Percentiles rank a stretch among this genome's conserved stretches.
Conservation (phyloP, 2,113 vertebrate species). For the Nothocercus nigrocapillus region DNA sequence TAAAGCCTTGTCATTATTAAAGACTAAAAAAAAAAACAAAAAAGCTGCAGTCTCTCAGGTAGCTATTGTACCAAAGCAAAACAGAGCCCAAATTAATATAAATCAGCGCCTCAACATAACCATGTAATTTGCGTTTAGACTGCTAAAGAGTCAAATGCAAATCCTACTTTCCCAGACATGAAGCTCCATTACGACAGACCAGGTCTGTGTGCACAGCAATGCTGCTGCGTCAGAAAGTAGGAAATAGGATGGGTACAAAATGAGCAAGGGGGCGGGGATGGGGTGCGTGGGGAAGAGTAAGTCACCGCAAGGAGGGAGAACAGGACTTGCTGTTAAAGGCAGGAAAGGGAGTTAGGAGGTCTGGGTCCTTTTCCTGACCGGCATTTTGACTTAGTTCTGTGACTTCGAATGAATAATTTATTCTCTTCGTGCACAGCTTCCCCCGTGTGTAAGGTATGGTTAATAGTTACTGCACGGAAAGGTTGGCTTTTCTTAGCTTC, state of each 20-base stretch:
- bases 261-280: background rate
- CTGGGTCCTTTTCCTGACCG: background rate
- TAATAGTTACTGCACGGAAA: background rate
- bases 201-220: fast-evolving
- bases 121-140: background rate
- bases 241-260: background rate
- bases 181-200: background rate
- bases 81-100: background rate
- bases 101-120: background rate
- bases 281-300: background rate
- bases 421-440: slow-evolving; percentile 1
- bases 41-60: background rate
- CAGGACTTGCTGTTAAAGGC: background rate
- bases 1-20: background rate
- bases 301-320: fast-evolving
- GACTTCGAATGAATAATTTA: slow-evolving; percentile 43
- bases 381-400: background rate
- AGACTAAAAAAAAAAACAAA: slow-evolving; percentile 21
- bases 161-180: background rate
- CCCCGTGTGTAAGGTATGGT: background rate
- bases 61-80: slow-evolving; percentile 14
- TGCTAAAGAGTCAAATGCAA: background rate
- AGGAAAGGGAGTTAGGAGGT: background rate
- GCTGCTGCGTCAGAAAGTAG: background rate
- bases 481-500: slow-evolving; percentile 7